Conservation (phyloP, 2,888 invertebrate species). For the Ypsolopha scabrella region DNA sequence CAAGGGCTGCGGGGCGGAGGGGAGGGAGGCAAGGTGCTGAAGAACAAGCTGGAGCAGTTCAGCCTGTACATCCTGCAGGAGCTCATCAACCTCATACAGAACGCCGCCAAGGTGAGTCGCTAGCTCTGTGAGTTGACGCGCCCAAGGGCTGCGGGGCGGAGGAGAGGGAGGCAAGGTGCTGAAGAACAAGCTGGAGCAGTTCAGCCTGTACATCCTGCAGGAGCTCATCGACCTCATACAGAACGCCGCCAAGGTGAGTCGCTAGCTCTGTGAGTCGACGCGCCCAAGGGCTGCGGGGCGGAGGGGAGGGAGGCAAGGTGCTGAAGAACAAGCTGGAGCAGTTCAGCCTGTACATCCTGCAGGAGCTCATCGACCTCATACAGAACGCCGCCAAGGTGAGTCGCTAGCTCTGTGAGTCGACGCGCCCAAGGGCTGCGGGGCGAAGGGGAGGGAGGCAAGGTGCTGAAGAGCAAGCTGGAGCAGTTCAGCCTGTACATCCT, state of each 20-base stretch:
- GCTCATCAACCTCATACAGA: conserved; percentile 91
- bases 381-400: conserved; percentile 92
- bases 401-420: too few species aligned
- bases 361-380: conserved; percentile 88
- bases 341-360: conserved; percentile 86
- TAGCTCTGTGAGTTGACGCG: too few species aligned
- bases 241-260: conserved; percentile 88
- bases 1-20: too few species aligned
- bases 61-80: conserved; percentile 85
- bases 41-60: conserved; percentile 81
- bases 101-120: conserved; percentile 85
- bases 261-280: too few species aligned
- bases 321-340: conserved; percentile 80
- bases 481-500: conserved; percentile 87
- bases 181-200: conserved; percentile 80
- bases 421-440: too few species aligned
- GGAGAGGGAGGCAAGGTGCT: too few species aligned
- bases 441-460: too few species aligned
- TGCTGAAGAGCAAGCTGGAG: conserved; percentile 80
- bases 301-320: too few species aligned
- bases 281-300: too few species aligned
- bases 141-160: too few species aligned
- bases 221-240: conserved; percentile 91
- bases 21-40: too few species aligned
- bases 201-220: conserved; percentile 86